phyloP scores from a whole-genome alignment of 1,140 invertebrate genomes.

The Anoplolepis gracilipes region DNA sequence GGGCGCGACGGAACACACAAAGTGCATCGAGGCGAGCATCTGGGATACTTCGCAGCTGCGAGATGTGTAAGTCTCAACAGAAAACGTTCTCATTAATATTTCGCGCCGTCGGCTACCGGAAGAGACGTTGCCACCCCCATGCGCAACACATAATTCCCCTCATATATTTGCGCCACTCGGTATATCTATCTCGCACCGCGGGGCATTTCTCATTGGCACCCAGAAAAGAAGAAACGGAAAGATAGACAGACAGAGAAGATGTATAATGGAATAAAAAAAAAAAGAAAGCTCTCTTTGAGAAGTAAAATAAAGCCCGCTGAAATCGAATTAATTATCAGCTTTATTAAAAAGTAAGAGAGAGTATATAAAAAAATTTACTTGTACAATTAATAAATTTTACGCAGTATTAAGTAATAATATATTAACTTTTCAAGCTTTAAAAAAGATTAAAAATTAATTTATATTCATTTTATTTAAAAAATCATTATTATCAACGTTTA shows the following conservation, averaged over 20 bases:
- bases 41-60: constrained; percentile 57
- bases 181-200: constrained; percentile 52
- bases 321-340: neutral
- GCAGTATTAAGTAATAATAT: too few species aligned
- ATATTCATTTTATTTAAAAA: neutral
- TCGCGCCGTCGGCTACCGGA: constrained; percentile 56
- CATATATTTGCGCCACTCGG: constrained; percentile 56
- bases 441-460: neutral
- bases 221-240: constrained; percentile 39
- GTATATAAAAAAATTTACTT: neutral
- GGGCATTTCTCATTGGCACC: constrained; percentile 55
- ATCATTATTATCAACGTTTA: neutral
- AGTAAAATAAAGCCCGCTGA: neutral
- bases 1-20: constrained; percentile 40
- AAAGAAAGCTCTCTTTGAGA: constrained; percentile 2
- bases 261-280: neutral
- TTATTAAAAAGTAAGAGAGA: neutral
- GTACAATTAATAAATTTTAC: neutral
- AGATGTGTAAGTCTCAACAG: constrained; percentile 56
- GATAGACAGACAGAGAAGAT: constrained; percentile 17
- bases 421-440: too few species aligned
- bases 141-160: constrained; percentile 56
- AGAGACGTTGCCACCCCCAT: constrained; percentile 48
- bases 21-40: constrained; percentile 61
- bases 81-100: constrained; percentile 62